Percentiles rank a stretch among this genome's conserved stretches.
Evolutionary conservation across 2,888 invertebrate species (phyloP).

Genomic region (Pachymerium ferrugineum): DNA sequence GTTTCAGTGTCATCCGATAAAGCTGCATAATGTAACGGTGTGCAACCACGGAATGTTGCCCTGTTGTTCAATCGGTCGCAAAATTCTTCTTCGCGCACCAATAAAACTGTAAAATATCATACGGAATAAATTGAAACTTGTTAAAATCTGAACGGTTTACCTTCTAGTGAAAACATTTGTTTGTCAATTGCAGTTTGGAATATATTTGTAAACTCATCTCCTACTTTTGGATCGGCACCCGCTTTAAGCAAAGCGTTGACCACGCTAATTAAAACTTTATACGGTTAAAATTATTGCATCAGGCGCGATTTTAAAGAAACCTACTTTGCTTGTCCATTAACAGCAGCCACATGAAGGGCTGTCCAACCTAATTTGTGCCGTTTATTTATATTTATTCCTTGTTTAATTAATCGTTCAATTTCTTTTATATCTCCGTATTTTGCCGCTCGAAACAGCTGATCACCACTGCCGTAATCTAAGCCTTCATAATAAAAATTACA

Average conservation of each 20-base stretch:
- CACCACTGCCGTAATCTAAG: neutral
- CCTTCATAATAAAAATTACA: neutral
- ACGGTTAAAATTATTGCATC: no score
- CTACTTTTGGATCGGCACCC: slow-evolving; percentile 72
- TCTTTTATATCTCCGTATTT: slow-evolving; percentile 33
- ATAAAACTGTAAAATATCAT: slow-evolving; percentile 45
- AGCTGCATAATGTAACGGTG: slow-evolving; percentile 82
- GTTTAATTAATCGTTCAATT: slow-evolving; percentile 30
- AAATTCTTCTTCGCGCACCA: slow-evolving; percentile 74
- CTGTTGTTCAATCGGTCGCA: slow-evolving; percentile 57
- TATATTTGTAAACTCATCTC: slow-evolving; percentile 69
- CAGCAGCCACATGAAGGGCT: slow-evolving; percentile 73
- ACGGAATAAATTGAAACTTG: neutral
- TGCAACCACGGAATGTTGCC: slow-evolving; percentile 76
- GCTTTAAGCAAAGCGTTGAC: slow-evolving; percentile 50
- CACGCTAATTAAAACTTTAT: slow-evolving; percentile 49
- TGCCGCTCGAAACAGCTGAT: slow-evolving; percentile 32
- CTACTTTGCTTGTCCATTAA: slow-evolving; percentile 60
- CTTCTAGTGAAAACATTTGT: slow-evolving; percentile 67
- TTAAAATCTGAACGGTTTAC: slow-evolving; percentile 45
- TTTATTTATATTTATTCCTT: slow-evolving; percentile 58
- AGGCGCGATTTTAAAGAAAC: slow-evolving; percentile 46
- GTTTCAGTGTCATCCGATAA: slow-evolving; percentile 62
- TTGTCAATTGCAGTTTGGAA: slow-evolving; percentile 60
- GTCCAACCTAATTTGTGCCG: slow-evolving; percentile 81